A percentile compares a stretch with the other conserved stretches of the same genome.
Evolutionary conservation across 2,797 vertebrate species (phyloP).

Genomic region (Hirundo rustica): DNA sequence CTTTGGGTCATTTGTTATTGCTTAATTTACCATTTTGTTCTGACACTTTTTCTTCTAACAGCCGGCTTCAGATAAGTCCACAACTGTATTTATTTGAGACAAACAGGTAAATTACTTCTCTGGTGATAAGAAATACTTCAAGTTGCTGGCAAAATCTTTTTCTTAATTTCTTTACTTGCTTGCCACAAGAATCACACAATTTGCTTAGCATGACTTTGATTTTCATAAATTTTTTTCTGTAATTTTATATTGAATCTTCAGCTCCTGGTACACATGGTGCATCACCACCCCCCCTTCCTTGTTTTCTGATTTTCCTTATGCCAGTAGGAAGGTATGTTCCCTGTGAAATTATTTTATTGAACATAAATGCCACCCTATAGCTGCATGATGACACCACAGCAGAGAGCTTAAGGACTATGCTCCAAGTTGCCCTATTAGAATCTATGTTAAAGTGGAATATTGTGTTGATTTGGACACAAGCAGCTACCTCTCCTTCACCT

Average conservation of each 20-base stretch:
- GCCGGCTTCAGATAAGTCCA: neutral
- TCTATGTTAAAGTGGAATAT: neutral
- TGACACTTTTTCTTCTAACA: conserved; percentile 33
- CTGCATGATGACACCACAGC: neutral
- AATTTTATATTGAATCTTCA: neutral
- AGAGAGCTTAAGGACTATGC: neutral
- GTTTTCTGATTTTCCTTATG: neutral
- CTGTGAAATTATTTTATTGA: neutral
- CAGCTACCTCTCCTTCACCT: neutral
- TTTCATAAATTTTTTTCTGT: neutral
- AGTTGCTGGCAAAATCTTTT: neutral
- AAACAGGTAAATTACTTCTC: neutral
- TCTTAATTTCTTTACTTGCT: neutral
- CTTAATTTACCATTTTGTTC: conserved; percentile 39
- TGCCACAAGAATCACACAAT: neutral
- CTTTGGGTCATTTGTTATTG: conserved; percentile 19
- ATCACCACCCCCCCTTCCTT: rapidly evolving
- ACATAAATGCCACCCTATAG: neutral
- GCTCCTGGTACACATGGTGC: neutral
- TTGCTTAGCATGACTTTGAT: neutral
- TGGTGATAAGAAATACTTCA: neutral
- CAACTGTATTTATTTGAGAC: neutral
- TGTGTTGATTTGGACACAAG: neutral
- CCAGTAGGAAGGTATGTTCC: neutral
- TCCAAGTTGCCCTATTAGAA: neutral